phyloP scores from a whole-genome alignment of 1,140 invertebrate species.

The Tachypleus tridentatus region DNA sequence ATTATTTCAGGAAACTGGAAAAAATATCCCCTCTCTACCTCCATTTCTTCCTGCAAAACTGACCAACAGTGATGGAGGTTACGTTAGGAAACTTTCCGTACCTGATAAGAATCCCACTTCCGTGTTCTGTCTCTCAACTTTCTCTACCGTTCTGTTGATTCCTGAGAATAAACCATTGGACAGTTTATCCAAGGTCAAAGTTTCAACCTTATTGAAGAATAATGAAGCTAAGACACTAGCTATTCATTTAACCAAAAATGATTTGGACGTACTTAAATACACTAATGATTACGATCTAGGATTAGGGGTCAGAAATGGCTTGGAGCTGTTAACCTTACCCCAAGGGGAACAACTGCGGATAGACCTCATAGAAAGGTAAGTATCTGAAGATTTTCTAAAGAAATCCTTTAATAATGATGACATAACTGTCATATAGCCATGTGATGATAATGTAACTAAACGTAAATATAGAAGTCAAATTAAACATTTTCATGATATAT shows the following conservation, averaged over 20 bases:
- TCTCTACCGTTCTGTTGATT: slow-evolving; percentile 39
- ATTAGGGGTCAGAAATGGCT: slow-evolving; percentile 54
- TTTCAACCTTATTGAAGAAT: slow-evolving; percentile 57
- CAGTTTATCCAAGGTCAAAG: slow-evolving; percentile 58
- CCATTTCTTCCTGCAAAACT: too few species aligned
- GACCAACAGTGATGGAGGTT: too few species aligned
- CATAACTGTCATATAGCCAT: too few species aligned
- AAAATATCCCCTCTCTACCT: too few species aligned
- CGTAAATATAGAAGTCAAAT: too few species aligned
- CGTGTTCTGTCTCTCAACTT: slow-evolving; percentile 63
- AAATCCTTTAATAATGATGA: too few species aligned
- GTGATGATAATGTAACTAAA: too few species aligned
- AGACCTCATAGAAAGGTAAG: slow-evolving; percentile 80
- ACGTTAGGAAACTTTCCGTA: slow-evolving; percentile 10
- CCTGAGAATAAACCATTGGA: slow-evolving; percentile 76
- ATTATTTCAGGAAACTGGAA: too few species aligned
- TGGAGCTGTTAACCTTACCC: slow-evolving; percentile 69
- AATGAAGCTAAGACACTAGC: slow-evolving; percentile 65
- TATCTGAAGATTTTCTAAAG: not conserved
- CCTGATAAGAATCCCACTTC: slow-evolving; percentile 36
- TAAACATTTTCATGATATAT: too few species aligned
- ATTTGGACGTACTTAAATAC: slow-evolving; percentile 55
- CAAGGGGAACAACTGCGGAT: slow-evolving; percentile 66
- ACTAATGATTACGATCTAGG: slow-evolving; percentile 41
- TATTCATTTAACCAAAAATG: slow-evolving; percentile 69